These are phyloP conservation scores for Euwallacea fornicatus DNA, from an alignment of 1,140 invertebrate genomes.

Conservation along the genomic window DNA sequence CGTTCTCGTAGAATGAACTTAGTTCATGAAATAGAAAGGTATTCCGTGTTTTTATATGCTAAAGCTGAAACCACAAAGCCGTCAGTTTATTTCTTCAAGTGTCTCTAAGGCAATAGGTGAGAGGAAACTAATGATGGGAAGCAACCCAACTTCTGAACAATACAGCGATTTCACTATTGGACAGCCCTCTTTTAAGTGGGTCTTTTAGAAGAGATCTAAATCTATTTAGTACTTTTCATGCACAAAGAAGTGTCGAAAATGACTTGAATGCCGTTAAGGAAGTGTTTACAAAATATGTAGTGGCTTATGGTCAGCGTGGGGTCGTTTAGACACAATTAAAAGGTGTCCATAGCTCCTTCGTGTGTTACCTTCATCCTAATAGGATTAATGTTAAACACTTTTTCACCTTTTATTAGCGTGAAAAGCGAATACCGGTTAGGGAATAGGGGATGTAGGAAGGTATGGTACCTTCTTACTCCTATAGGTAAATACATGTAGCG, in stretches of 20 bases:
- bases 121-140: not conserved
- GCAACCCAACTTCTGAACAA: slow-evolving; percentile 31
- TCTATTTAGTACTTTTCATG: slow-evolving; percentile 29
- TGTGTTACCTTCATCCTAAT: slow-evolving; percentile 23
- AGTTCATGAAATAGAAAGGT: too few relatives aligned
- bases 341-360: slow-evolving; percentile 30
- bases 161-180: slow-evolving; percentile 25
- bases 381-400: slow-evolving; percentile 31
- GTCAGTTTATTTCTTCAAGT: too few relatives aligned
- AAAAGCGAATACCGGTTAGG: too few relatives aligned
- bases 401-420: too few relatives aligned
- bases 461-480: too few relatives aligned
- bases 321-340: slow-evolving; percentile 36
- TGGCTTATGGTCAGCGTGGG: slow-evolving; percentile 37
- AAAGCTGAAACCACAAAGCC: too few relatives aligned
- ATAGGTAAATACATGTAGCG: too few relatives aligned
- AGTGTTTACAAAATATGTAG: slow-evolving; percentile 42
- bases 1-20: not conserved
- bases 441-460: too few relatives aligned
- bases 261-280: slow-evolving; percentile 44
- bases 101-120: too few relatives aligned
- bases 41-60: too few relatives aligned
- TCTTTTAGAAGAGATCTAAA: slow-evolving; percentile 36
- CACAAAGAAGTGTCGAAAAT: slow-evolving; percentile 35
- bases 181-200: slow-evolving; percentile 34